Evolutionary conservation across 2,797 vertebrate species (phyloP), one percentile per base, ranked within the genome.

Genomic region (Rhadinocentrus ornatus): DNA sequence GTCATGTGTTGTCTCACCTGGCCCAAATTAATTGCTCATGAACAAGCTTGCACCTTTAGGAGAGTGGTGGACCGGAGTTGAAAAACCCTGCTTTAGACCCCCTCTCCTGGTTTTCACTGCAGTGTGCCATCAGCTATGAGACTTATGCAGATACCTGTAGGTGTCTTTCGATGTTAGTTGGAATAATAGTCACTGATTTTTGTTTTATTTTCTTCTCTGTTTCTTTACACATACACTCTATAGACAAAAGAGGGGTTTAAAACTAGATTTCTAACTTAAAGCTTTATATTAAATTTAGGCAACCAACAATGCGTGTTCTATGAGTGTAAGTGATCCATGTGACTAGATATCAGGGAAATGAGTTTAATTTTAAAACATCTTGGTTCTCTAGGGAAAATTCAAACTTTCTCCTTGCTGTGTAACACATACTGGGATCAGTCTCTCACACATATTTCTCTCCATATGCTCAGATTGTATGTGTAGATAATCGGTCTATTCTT

Each of bases 311-410:
- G 29, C 9, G 1, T 69, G 16, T 62, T 35, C 61, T 66, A 32
- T 66, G 35, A 34, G 7, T 35, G 6, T 66, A 13, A 2, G 24
- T 62, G 46, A 66, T 62, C 62, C 41, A 13, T 77, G 46, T 69
- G 54, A 69, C 35, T 13, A n/a, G 3, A 69, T 53, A 26, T 26
- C 10, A 20, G 22, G 18, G 16, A 59, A 67, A 63, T 13, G 56
- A 53, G 35, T 75, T 52, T 56, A 20, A 68, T 69, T 72, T 68
- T 5, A 72, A 69, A 61, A 58, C 34, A 24, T 71, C 32, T 57
- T 61, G 18, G 8, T 53, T 65, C 24, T 35, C 53, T 39, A 56
- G 2, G 6, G 22, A 3, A 2, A 27, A 44, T 48, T 11, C 11
- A 72, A 67, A 69, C 48, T 74, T 66, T 75, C 32, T 65, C 22